Evolutionary conservation across 2,888 invertebrate species (phyloP).

Genomic region (Caenorhabditis panamensis): DNA sequence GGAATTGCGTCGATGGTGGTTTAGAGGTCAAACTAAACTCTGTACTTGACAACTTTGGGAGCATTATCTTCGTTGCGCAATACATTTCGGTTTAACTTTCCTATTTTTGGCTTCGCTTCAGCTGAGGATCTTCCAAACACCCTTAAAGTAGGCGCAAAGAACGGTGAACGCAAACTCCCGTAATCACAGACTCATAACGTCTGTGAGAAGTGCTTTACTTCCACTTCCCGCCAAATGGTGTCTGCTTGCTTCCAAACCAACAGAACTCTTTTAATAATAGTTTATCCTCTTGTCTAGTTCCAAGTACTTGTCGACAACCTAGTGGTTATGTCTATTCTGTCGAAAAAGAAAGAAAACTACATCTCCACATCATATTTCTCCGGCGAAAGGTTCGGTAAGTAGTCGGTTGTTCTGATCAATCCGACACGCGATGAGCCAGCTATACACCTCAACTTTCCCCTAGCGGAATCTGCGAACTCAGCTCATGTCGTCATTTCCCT

Average conservation of each 20-base stretch:
- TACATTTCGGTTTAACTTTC: no score
- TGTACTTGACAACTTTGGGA: no score
- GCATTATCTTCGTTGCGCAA: no score
- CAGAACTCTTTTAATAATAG: not conserved
- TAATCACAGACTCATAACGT: no score
- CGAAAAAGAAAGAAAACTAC: not conserved
- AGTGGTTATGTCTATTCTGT: not conserved
- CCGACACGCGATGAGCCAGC: slow-evolving; percentile 3
- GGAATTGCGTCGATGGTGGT: no score
- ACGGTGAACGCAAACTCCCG: no score
- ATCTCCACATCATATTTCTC: not conserved
- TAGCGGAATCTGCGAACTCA: not conserved
- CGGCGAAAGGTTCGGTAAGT: not conserved
- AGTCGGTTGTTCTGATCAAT: not conserved
- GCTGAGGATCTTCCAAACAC: no score
- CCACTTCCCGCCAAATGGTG: no score
- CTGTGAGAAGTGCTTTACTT: no score
- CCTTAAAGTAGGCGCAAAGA: no score
- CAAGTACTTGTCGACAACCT: not conserved
- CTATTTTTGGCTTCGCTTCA: no score
- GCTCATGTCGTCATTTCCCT: not conserved
- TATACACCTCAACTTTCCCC: not conserved
- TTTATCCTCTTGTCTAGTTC: not conserved
- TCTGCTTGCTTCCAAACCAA: not conserved
- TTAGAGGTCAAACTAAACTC: no score